Evolutionary conservation across 2,113 vertebrate species (phyloP), one percentile per base, ranked within the genome.

Genomic region (Corythornis madagascariensis): DNA sequence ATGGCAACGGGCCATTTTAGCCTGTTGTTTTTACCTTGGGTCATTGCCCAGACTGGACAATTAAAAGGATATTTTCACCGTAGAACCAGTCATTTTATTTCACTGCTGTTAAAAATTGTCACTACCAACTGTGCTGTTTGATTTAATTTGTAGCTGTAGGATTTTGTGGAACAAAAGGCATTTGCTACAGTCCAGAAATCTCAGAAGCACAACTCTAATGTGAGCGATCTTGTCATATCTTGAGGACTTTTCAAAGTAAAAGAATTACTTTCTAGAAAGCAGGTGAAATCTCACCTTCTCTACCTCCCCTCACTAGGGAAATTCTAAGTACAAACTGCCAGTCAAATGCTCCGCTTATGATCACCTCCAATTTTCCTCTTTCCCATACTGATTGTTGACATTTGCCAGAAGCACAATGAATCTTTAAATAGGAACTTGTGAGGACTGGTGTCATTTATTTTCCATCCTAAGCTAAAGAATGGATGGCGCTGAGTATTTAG

Each of bases 61-160:
- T 97, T 97, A 97, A 95, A 94, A 96, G 86, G 90, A 93, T 96
- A 96, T 95, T 96, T 96, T 94, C 95, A 85, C 91, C 93, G 93
- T 52, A 59, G 48, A 85, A 83, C 38, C 73, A 86, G 83, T 70
- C 40, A 90, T 88, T 96, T 97, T 96, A 96, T 96, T 94, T 95
- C 85, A 73, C 61, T 83, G 72, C 56, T 90, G 50, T 96, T 97
- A 96, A 96, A 86, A 81, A 82, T 48, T 94, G 85, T 93, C 33
- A 61, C 83, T 93, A 86, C 82, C 80, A 95, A 96, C 78, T 76
- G 73, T 74, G 69, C 82, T 57, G 20, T 2, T 42, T 91, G 40
- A 95, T 95, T 85, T 91, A 61, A 97, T 93, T 85, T 88, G 85
- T 72, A 93, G 42, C 79, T 83, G 69, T 81, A 92, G 53, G 45